phyloP scores from a whole-genome alignment of 2,113 vertebrate genomes.

The Merops nubicus region DNA sequence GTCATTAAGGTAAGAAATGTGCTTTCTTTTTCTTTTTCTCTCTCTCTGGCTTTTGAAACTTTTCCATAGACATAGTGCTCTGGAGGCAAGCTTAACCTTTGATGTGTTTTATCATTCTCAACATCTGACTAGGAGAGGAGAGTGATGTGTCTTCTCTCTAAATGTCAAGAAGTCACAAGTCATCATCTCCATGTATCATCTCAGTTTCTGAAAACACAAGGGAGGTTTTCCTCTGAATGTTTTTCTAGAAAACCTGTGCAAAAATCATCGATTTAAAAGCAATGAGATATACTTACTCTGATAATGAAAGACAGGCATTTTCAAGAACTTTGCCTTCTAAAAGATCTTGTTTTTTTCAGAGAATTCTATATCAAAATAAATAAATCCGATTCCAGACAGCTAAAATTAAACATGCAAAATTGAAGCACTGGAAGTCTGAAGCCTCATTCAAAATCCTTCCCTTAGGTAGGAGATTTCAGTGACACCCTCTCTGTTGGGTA shows the following conservation, averaged over 20 bases:
- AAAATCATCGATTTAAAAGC: neutral
- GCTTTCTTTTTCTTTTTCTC: neutral
- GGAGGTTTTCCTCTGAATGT: neutral
- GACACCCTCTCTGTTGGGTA: neutral
- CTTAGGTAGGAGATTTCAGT: neutral
- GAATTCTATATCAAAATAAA: neutral
- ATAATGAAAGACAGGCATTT: neutral
- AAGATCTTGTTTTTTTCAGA: neutral
- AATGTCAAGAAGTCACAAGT: constrained; percentile 36
- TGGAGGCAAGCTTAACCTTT: constrained; percentile 28
- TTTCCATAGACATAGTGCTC: neutral
- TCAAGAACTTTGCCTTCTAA: neutral
- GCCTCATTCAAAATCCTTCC: neutral
- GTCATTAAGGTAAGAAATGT: neutral
- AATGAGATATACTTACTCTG: neutral
- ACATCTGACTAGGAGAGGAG: neutral
- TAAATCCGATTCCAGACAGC: neutral
- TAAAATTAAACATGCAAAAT: neutral
- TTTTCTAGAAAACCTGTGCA: neutral
- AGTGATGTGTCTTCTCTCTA: neutral
- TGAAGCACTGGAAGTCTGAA: neutral
- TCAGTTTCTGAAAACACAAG: neutral
- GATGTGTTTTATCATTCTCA: neutral
- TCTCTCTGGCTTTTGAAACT: neutral
- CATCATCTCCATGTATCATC: neutral